These are phyloP conservation scores for Tonatia bakeri DNA, from an alignment of 2,113 vertebrate genomes.

Conservation along the genomic window DNA sequence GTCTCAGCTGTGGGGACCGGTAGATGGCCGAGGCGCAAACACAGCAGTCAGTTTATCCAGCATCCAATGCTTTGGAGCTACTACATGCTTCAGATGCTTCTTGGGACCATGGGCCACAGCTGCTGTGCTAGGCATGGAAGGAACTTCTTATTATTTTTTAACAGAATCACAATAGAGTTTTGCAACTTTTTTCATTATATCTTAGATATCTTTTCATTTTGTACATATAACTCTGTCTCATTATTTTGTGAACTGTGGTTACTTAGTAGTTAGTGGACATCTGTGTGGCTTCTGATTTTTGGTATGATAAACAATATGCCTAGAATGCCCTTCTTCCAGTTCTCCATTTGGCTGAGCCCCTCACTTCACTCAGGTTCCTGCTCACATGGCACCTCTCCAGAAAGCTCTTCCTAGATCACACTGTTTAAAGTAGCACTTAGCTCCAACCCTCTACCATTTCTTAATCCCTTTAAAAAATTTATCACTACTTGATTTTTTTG, in stretches of 20 bases:
- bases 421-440: background rate
- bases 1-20: too few relatives aligned
- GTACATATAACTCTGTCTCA: background rate
- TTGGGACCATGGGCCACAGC: too few relatives aligned
- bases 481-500: background rate
- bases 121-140: too few relatives aligned
- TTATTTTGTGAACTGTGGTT: background rate
- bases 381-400: background rate
- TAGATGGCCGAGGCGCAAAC: too few relatives aligned
- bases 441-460: background rate
- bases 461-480: background rate
- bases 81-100: too few relatives aligned
- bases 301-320: background rate
- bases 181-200: background rate
- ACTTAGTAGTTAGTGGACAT: background rate
- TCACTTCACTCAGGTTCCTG: background rate
- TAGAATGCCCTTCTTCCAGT: background rate
- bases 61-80: too few relatives aligned
- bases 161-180: background rate
- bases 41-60: too few relatives aligned
- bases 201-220: background rate
- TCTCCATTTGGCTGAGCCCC: background rate
- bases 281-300: background rate
- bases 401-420: background rate
- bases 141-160: background rate